phyloP scores from a whole-genome alignment of 2,113 vertebrate genomes.

The Channa argus region DNA sequence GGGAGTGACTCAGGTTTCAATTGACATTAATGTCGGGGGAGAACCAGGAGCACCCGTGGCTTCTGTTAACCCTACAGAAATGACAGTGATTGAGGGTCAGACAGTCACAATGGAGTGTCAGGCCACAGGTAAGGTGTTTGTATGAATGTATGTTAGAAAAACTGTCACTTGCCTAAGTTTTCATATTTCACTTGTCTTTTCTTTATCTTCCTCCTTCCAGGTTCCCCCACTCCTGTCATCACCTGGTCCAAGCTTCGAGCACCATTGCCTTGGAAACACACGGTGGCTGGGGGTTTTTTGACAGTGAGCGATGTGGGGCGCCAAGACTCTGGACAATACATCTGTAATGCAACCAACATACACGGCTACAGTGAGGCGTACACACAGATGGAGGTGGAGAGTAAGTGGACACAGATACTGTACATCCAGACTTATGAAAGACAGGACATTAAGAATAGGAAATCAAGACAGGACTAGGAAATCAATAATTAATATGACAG shows the following conservation, averaged over 20 bases:
- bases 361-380: slow-evolving; percentile 87
- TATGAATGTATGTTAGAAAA: not conserved
- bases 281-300: slow-evolving; percentile 81
- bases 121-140: slow-evolving; percentile 84
- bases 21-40: slow-evolving; percentile 85
- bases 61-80: slow-evolving; percentile 68
- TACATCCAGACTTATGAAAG: no score
- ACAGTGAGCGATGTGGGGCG: slow-evolving; percentile 89
- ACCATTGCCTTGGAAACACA: slow-evolving; percentile 95
- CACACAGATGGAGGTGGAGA: slow-evolving; percentile 90
- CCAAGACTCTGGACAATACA: slow-evolving; percentile 97
- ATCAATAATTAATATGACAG: no score
- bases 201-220: slow-evolving; percentile 65
- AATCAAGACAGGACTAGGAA: no score
- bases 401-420: slow-evolving; percentile 79
- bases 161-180: not conserved
- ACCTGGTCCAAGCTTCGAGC: slow-evolving; percentile 96
- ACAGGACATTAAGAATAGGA: no score
- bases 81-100: slow-evolving; percentile 87
- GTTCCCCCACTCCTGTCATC: slow-evolving; percentile 87
- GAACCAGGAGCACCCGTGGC: slow-evolving; percentile 75
- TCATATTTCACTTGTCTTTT: not conserved
- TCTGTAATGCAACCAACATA: slow-evolving; percentile 92
- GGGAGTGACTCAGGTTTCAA: slow-evolving; percentile 84
- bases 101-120: slow-evolving; percentile 86